These are phyloP conservation scores for Ochropleura plecta DNA, from an alignment of 2,888 invertebrate species.

Conservation along the genomic window DNA sequence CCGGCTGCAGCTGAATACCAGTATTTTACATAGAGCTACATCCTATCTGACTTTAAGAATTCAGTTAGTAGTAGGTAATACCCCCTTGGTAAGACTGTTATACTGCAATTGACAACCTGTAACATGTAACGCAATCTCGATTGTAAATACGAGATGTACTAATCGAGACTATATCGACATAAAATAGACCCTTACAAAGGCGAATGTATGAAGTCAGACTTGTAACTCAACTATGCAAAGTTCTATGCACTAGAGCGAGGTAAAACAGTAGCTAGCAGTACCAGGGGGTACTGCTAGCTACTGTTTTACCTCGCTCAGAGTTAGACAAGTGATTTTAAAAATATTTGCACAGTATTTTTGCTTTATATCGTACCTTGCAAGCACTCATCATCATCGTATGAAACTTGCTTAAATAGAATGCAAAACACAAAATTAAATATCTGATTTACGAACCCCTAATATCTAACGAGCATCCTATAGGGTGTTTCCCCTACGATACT, in stretches of 20 bases:
- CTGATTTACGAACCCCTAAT: slow-evolving; percentile 5
- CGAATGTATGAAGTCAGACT: background rate
- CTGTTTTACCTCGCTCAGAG: too few species aligned
- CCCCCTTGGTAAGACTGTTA: too few species aligned
- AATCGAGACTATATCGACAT: background rate
- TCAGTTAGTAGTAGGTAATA: too few species aligned
- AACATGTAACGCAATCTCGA: too few species aligned
- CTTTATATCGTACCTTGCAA: background rate
- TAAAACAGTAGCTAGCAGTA: background rate
- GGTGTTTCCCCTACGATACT: slow-evolving; percentile 33
- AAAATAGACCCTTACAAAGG: background rate
- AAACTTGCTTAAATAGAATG: background rate
- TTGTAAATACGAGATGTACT: background rate
- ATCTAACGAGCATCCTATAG: slow-evolving; percentile 8
- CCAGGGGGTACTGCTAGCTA: too few species aligned
- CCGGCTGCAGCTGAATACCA: too few species aligned
- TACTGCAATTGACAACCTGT: too few species aligned
- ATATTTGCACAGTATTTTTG: background rate
- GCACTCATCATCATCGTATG: background rate
- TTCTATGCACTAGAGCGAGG: background rate
- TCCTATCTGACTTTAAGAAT: too few species aligned
- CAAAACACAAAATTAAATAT: slow-evolving; percentile 11
- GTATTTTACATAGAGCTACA: too few species aligned
- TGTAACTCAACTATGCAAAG: background rate
- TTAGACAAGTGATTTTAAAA: background rate